These are phyloP conservation scores for Setipinna tenuifilis DNA, from an alignment of 2,797 vertebrate genomes.

Conservation along the genomic window DNA sequence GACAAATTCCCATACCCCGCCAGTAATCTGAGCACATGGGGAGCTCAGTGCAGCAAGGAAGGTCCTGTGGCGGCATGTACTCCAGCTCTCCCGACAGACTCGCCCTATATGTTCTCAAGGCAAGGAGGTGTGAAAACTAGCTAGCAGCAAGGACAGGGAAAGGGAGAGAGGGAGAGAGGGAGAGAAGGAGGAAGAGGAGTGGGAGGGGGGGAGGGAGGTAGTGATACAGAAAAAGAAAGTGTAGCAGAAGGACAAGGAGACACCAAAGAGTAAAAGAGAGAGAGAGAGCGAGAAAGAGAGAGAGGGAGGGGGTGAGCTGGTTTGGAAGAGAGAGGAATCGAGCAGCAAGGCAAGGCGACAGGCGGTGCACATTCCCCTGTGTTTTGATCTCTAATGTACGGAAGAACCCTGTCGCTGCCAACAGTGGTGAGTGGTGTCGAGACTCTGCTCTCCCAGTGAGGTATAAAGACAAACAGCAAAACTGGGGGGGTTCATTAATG, in stretches of 20 bases:
- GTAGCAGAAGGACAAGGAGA: not conserved
- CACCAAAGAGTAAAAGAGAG: not conserved
- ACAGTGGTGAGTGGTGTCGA: conserved; percentile 17
- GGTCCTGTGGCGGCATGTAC: not conserved
- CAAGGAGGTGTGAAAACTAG: conserved; percentile 29
- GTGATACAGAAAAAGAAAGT: not conserved
- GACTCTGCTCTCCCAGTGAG: conserved; percentile 44
- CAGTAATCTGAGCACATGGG: conserved; percentile 51
- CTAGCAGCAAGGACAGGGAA: conserved; percentile 33
- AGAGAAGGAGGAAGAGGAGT: conserved; percentile 24
- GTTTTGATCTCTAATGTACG: conserved; percentile 48
- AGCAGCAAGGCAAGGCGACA: conserved; percentile 32
- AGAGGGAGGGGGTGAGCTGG: not conserved
- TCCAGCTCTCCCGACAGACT: not conserved
- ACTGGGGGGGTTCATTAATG: conserved; percentile 36
- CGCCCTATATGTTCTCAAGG: conserved; percentile 36
- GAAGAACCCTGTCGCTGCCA: conserved; percentile 42
- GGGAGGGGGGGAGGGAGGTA: conserved; percentile 2
- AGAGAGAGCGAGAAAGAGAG: not conserved
- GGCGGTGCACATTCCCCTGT: conserved; percentile 35
- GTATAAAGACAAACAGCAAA: conserved; percentile 41
- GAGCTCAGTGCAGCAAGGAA: not conserved
- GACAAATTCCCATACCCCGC: conserved; percentile 48
- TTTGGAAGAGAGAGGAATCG: conserved; percentile 4
- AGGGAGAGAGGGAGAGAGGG: conserved; percentile 30